Base-by-base conservation (phyloP, 2,113 vertebrate species). In the Elanoides forficatus region DNA sequence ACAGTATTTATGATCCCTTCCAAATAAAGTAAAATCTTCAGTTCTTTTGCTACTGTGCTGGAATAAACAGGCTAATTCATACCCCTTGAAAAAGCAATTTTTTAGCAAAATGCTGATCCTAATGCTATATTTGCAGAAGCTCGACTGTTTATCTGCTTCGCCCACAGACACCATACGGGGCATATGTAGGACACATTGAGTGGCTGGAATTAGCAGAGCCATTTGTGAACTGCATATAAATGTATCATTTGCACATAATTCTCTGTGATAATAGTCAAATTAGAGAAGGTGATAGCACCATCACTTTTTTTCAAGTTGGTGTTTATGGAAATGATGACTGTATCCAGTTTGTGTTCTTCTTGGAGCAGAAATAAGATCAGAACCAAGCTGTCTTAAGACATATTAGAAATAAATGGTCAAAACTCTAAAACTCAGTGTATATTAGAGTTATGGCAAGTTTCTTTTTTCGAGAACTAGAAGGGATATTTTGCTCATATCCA, bases 21-120 rank as follows among this genome's bases (percentile, higher is more conserved):
- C 52, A 43, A 91, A 78, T 16, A 59, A 66, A 93, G 47, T 21
- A 48, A 96, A 91, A 73, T 84, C 80, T 92, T 71, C 23, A 30
- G 32, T 76, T 83, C 68, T 65, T 94, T 85, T 72, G 34, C 75
- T 90, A 50, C 76, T 85, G 43, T 83, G 32, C 80, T 76, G 85
- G 94, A 89, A 93, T 52, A 95, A 85, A 92, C 34, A 86, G 74
- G 62, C 76, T 73, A 92, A 96, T 82, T 95, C 55, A 72, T 67
- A 29, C 3, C 9, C 50, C 55, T 90, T 82, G 82, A 79, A 93
- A 91, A 94, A 91, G 53, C 34, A 85, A 70, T 80, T 94, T 95
- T 88, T 96, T 62, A 88, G 48, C 42, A 84, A 95, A 96, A 76
- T 88, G 91, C 95, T 96, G 93, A 97, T 94, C 52, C 86, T 89